Base-by-base conservation (phyloP, 2,888 invertebrate species). In the Cerastis leucographa region DNA sequence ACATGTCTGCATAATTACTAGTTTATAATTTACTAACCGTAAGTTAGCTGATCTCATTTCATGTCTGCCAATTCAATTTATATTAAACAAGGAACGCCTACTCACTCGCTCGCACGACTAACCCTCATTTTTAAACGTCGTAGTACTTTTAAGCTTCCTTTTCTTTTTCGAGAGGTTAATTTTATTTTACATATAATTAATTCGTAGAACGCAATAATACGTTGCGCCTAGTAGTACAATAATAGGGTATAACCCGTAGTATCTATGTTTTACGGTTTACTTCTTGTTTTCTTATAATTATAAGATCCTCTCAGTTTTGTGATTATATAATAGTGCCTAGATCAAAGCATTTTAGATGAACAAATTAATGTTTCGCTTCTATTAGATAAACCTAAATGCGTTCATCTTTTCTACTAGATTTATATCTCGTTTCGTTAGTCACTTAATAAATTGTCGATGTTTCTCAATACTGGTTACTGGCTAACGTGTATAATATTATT, bases 11-110 rank as follows among this genome's bases (percentile, higher is more conserved):
- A 77, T 74, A 68, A 76, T 80, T 71, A 72, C 76, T 81, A 79
- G 79, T 69, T 82, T 70, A 76, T 87, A 74, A 88, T 87, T 78
- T 82, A 88, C 88, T 88, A 87, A 88, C 87, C 81, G 73, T 83
- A 82, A 84, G 74, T 84, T 85, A 84, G 78, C 82, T 88, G 87
- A 80, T 82, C 85, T 85, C 87, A 86, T 85, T 83, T 85, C 81
- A 86, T 80, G 80, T 86, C 83, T 85, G 83, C 80, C 75, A 75
- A 81, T 83, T 86, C 75, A 65, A 85, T 86, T 85, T 74, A 78
- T 77, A 83, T 78, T 76, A 67, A 81, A 82, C 69, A 77, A 81
- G 77, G 68, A 73, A 78, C 86, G 82, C 80, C 77, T 84, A 83
- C 86, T 83, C 81, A 76, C 70, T 81, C 78, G 76, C 56, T 64